Percentiles rank a stretch among this genome's conserved stretches.
Evolutionary conservation across 2,113 vertebrate species (phyloP).

Genomic region (Gallinago media): DNA sequence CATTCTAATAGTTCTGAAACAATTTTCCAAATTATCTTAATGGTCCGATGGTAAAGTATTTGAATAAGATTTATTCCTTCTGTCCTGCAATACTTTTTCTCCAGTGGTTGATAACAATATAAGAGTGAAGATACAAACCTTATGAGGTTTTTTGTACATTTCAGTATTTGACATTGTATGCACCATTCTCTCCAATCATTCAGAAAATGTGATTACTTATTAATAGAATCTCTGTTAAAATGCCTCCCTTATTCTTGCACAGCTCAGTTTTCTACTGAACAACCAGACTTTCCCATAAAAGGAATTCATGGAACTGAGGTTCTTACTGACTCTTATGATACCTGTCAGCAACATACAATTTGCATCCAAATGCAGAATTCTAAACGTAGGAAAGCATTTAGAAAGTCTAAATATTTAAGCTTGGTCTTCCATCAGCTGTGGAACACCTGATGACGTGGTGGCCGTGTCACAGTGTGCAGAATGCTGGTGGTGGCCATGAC

Average conservation of each 20-base stretch:
- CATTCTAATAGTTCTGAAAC: neutral
- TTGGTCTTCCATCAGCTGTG: neutral
- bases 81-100: neutral
- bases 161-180: neutral
- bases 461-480: fast-evolving
- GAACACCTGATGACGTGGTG: neutral
- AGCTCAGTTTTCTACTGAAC: neutral
- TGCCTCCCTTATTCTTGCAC: neutral
- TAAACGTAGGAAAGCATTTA: neutral
- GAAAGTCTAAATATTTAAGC: neutral
- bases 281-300: neutral
- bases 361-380: neutral
- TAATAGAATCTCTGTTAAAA: neutral
- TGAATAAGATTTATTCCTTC: neutral
- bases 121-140: neutral
- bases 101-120: neutral
- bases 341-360: neutral
- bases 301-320: neutral
- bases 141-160: neutral
- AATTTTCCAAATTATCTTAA: neutral
- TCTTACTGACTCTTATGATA: neutral
- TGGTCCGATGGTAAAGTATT: neutral
- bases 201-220: neutral
- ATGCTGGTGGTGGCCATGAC: fast-evolving
- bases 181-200: neutral